Evolutionary conservation across 1,140 invertebrate species (phyloP), one percentile per base, ranked within the genome.

Genomic region (Nebria ingens): DNA sequence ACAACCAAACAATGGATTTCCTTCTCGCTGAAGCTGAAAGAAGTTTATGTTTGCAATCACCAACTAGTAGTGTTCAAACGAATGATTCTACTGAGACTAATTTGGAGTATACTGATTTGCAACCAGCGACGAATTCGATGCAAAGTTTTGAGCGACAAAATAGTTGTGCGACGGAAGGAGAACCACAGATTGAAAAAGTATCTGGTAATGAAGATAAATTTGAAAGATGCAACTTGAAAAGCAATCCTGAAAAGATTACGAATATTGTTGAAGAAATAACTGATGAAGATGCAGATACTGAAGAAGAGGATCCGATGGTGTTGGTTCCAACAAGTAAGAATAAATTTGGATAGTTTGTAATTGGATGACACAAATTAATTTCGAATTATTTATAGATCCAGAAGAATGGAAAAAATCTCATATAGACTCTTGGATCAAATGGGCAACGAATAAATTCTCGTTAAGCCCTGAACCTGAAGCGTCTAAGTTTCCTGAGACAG

Each of bases 371-470:
- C 34, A 42, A 51, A 40, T 52, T 21, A 17, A 49, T 50, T 38
- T 56, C 34, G 11, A 22, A 22, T 21, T 12, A 15, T 22, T 15
- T 59, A 19, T 52, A 68, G 83, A 87, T 76, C 83, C 83, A 19
- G 71, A 74, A 21, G 75, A 78, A 62, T 86, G 84, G 83, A 77
- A 71, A 29, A 61, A 68, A 1, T 69, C 66, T 20, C 79, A 87
- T 62, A 79, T 86, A 34, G 66, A 66, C 40, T 75, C 78, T 19
- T 87, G 85, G 85, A 65, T 86, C 19, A 71, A 70, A 17, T 86
- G 83, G 84, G 76, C 79, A 52, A 73, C 72, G 4, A 72, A 73
- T 19, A 76, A 79, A 58, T 85, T 84, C 59, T 72, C 75, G 2
- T 73, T 86, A 50, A 70, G 71, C 22, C 73, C 75, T 2, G 59